Evolutionary conservation across 2,888 invertebrate species (phyloP).

Genomic region (Napeogenes inachia): DNA sequence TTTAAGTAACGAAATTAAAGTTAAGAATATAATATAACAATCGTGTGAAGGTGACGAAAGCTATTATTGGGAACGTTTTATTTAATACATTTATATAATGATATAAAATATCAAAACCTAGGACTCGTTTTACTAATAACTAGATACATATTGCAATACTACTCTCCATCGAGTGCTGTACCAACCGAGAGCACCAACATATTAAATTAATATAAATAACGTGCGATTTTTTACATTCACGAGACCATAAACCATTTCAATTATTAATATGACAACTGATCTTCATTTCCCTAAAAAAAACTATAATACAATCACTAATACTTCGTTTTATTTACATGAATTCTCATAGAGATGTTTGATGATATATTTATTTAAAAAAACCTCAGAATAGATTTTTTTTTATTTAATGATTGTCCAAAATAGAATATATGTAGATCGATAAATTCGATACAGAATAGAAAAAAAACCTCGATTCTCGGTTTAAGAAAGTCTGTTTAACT

Average conservation of each 20-base stretch:
- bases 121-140: neutral
- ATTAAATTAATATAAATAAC: conserved; percentile 2
- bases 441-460: too few species aligned
- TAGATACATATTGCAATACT: neutral
- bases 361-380: too few species aligned
- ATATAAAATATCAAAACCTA: neutral
- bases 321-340: neutral
- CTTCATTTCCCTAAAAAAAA: neutral
- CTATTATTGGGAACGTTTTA: neutral
- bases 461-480: too few species aligned
- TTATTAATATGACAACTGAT: neutral
- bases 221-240: neutral
- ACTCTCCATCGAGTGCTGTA: too few species aligned
- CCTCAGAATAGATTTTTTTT: too few species aligned
- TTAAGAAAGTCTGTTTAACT: too few species aligned
- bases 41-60: neutral
- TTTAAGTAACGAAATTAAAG: neutral
- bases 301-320: neutral
- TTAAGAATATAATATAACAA: too few species aligned
- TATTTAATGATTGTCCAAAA: too few species aligned
- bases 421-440: too few species aligned
- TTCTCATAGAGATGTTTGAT: too few species aligned
- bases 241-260: neutral
- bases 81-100: neutral
- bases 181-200: too few species aligned